Base-by-base conservation (phyloP, 2,113 vertebrate genomes). In the Bostrychus sinensis region DNA sequence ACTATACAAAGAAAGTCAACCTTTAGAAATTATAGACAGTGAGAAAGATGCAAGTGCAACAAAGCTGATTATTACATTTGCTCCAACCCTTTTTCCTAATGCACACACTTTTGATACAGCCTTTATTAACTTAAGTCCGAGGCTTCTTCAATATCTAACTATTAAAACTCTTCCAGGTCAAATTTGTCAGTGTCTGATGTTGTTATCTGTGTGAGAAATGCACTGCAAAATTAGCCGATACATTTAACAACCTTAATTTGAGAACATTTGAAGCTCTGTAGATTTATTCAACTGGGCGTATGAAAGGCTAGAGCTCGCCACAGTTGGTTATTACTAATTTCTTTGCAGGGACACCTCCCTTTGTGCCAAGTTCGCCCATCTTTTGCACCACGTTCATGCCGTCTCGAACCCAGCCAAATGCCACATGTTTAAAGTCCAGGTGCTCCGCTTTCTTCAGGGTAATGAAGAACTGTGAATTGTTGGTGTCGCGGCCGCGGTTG, bases 391-490 rank as follows among this genome's bases (percentile, higher is more conserved):
- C 91, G 72, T 95, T 94, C 94, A 97, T 95, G 69, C 96, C 95
- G 1, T 93, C 93, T 67, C 88, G 93, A 61, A 98, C 94, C 86
- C 93, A 95, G 4, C 97, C 97, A 67, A 98, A 98, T 9, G 92
- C 95, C 46, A 98, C 97, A 17, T 98, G 95, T 81, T 96, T 97
- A 65, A 94, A 96, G 92, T 98, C 95, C 87, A 98, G 89, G 83
- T 94, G 90, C 80, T 97, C 95, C 2, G 94, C 90, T 84, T 96
- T 96, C 81, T 94, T 96, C 81, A 98, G 81, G 5, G 94, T 97
- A 88, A 98, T 97, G 82, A 96, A 97, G 79, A 98, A 98, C 62
- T 98, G 97, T 11, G 97, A 98, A 87, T 85, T 95, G 90, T 97
- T 98, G 2, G 95, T 96, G 90, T 98, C 81, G 0, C 76, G 93